Percentiles rank a stretch among this genome's conserved stretches.
phyloP scores from a whole-genome alignment of 2,797 vertebrate species.

The Picus viridis region DNA sequence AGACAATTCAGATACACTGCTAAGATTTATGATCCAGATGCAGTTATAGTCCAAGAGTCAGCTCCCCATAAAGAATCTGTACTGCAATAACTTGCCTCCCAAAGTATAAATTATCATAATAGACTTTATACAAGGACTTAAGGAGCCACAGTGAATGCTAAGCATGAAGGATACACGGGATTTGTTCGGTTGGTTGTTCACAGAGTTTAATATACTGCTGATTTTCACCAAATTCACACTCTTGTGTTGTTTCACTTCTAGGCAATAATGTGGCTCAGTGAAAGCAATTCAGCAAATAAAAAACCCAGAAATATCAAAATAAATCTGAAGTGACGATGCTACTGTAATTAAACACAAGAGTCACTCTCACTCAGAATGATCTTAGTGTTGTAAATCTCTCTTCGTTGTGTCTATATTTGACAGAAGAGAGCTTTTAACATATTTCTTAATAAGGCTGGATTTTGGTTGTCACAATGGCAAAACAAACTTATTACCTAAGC shows the following conservation, averaged over 20 bases:
- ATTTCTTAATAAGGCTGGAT: background rate
- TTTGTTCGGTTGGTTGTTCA: background rate
- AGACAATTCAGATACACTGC: background rate
- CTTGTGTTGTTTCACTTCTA: background rate
- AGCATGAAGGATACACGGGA: background rate
- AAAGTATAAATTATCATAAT: constrained; percentile 3
- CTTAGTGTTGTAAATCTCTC: background rate
- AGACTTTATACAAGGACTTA: background rate
- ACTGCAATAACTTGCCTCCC: background rate
- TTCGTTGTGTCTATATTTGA: background rate
- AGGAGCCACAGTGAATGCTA: background rate
- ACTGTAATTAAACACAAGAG: background rate
- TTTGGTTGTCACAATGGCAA: background rate
- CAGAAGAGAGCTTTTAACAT: background rate
- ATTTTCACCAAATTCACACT: background rate
- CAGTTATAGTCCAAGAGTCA: background rate
- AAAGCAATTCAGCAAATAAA: background rate
- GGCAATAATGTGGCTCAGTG: background rate
- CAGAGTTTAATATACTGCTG: background rate
- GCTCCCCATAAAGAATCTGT: background rate
- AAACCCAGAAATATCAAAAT: background rate
- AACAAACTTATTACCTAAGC: background rate
- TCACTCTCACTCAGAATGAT: background rate
- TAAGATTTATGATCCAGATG: background rate
- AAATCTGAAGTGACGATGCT: background rate